Conservation (phyloP, 1,140 invertebrate genomes). For the Diabrotica undecimpunctata region DNA sequence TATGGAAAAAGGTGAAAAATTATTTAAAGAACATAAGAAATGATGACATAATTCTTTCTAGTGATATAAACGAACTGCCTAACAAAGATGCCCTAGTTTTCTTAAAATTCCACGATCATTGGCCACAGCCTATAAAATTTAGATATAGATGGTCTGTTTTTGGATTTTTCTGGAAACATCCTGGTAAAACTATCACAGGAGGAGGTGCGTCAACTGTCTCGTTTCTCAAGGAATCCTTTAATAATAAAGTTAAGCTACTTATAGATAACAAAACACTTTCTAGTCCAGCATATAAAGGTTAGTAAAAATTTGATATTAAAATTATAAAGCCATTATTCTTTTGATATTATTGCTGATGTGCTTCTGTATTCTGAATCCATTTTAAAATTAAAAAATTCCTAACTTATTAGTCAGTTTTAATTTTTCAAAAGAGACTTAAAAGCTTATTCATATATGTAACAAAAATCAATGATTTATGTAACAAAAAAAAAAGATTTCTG, state of each 20-base stretch:
- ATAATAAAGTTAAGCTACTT: conserved; percentile 32
- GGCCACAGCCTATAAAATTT: conserved; percentile 60
- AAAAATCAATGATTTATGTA: no score
- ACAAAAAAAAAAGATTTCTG: no score
- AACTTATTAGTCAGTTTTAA: no score
- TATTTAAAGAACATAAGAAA: conserved; percentile 52
- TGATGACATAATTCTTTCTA: conserved; percentile 61
- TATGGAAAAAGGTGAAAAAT: conserved; percentile 49
- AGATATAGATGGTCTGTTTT: conserved; percentile 61
- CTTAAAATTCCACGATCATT: conserved; percentile 62
- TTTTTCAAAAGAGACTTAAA: no score
- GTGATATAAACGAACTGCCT: conserved; percentile 57
- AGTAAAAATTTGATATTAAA: no score
- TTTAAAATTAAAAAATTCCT: no score
- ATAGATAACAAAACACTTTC: conserved; percentile 35
- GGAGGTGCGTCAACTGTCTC: conserved; percentile 51
- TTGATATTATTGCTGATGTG: no score
- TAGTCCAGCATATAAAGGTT: conserved; percentile 40
- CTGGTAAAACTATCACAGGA: conserved; percentile 54
- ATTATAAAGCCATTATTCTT: no score
- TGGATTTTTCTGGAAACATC: conserved; percentile 68
- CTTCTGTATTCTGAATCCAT: no score
- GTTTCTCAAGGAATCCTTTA: conserved; percentile 46
- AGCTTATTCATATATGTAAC: no score
- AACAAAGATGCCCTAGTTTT: conserved; percentile 60